Percentiles rank a stretch among this genome's conserved stretches.
Conservation (phyloP, 2,113 vertebrate species). For the Oncorhynchus mykiss region DNA sequence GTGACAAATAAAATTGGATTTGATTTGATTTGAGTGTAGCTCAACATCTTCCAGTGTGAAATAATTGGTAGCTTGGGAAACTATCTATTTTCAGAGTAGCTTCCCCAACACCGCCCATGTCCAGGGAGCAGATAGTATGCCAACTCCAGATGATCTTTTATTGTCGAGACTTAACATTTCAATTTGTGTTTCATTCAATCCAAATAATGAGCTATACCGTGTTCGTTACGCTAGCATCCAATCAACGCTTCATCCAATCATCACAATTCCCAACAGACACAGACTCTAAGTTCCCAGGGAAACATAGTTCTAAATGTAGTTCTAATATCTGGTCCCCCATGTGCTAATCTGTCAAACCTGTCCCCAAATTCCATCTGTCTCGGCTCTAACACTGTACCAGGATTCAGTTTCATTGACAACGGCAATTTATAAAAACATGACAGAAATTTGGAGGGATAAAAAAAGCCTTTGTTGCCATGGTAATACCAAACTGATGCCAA, state of each 20-base stretch:
- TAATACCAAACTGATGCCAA: constrained; percentile 1
- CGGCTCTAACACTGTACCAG: neutral
- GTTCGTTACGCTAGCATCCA: neutral
- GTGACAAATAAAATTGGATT: too few relatives aligned
- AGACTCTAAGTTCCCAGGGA: neutral
- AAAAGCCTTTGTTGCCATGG: constrained; percentile 14
- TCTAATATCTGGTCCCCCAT: neutral
- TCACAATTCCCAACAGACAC: neutral
- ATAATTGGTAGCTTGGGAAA: too few relatives aligned
- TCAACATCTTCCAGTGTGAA: too few relatives aligned
- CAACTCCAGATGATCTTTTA: neutral
- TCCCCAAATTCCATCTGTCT: neutral
- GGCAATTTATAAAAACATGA: constrained; percentile 7
- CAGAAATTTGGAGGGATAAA: constrained; percentile 4
- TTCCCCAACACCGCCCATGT: too few relatives aligned
- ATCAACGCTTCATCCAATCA: neutral
- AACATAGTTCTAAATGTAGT: neutral
- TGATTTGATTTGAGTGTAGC: too few relatives aligned
- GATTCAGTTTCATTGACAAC: neutral
- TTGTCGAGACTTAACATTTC: neutral
- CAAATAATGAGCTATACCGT: neutral
- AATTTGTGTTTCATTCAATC: neutral
- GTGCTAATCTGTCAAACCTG: neutral
- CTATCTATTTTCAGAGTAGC: too few relatives aligned
- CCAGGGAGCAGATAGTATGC: neutral